Base-by-base conservation (phyloP, 2,797 vertebrate genomes). In the Acanthis flammea region DNA sequence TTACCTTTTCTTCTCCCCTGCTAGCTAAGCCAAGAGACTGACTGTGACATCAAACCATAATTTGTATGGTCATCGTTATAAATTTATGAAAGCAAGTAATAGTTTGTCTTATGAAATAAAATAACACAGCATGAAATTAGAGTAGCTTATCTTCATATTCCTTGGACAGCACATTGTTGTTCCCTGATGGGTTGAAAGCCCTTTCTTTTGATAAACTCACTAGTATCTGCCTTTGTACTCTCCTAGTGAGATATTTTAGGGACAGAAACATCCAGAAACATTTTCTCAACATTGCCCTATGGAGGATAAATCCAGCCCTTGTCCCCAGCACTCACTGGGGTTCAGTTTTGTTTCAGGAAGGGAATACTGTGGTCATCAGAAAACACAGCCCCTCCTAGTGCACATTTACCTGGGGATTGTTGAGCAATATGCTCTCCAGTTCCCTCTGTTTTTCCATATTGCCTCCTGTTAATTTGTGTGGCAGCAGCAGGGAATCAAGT, bases 41-140 rank as follows among this genome's bases (percentile, higher is more conserved):
- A 63, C 81, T 87, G 39, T 85, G 77, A 89, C 74, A 95, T 81
- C 80, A 92, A 93, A 73, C 67, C 17, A 37, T 88, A 91, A 95
- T 77, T 94, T 72, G 35, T 91, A 65, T 47, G 78, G 85, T 67
- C 78, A 77, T 71, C 2, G 3, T 71, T 82, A 95, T 62, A 94
- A 86, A 94, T 91, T 83, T 77, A 62, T 94, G 92, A 86, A 91
- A 94, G 75, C 75, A 83, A 88, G 54, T 86, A 94, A 88, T 61
- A 86, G 81, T 93, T 94, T 91, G 62, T 88, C 85, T 92, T 61
- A 83, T 17, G 50, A 85, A 91, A 95, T 92, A 94, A 95, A 95
- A 96, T 90, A 95, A 91, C 91, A 94, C 35, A 90, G 94, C 50
- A 9, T 94, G 94, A 96, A 95, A 96, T 91, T 90, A 88, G 61